phyloP scores from a whole-genome alignment of 2,888 invertebrate species.

The Diloba caeruleocephala region DNA sequence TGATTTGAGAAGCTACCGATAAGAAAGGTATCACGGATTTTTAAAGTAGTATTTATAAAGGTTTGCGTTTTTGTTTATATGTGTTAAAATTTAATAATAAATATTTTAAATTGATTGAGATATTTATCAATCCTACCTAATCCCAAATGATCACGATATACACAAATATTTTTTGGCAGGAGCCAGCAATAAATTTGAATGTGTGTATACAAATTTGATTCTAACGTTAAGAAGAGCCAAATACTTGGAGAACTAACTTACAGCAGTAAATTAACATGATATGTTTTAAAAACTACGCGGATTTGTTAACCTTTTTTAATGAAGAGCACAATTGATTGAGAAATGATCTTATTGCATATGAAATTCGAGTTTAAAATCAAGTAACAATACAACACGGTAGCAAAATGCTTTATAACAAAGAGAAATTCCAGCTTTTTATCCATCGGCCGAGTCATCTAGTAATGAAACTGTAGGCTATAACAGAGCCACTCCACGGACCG shows the following conservation, averaged over 20 bases:
- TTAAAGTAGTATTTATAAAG: too few species aligned
- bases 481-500: slow-evolving; percentile 63
- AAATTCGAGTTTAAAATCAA: slow-evolving; percentile 47
- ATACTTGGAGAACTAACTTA: neutral
- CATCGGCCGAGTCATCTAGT: slow-evolving; percentile 78
- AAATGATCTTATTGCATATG: slow-evolving; percentile 40
- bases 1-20: too few species aligned
- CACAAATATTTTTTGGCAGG: too few species aligned
- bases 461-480: slow-evolving; percentile 75
- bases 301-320: slow-evolving; percentile 21
- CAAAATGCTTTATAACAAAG: slow-evolving; percentile 76
- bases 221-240: neutral
- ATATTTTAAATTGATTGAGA: too few species aligned
- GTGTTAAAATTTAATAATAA: too few species aligned
- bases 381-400: slow-evolving; percentile 51
- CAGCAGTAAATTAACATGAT: neutral
- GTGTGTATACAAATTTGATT: too few species aligned
- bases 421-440: slow-evolving; percentile 72
- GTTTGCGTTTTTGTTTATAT: too few species aligned
- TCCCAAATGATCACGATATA: too few species aligned
- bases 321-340: slow-evolving; percentile 25
- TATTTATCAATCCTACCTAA: too few species aligned
- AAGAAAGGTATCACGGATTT: too few species aligned
- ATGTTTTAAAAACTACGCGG: slow-evolving; percentile 10
- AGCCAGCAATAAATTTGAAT: too few species aligned